Base-by-base conservation (phyloP, 2,888 invertebrate genomes). In the Drosophila greeni region DNA sequence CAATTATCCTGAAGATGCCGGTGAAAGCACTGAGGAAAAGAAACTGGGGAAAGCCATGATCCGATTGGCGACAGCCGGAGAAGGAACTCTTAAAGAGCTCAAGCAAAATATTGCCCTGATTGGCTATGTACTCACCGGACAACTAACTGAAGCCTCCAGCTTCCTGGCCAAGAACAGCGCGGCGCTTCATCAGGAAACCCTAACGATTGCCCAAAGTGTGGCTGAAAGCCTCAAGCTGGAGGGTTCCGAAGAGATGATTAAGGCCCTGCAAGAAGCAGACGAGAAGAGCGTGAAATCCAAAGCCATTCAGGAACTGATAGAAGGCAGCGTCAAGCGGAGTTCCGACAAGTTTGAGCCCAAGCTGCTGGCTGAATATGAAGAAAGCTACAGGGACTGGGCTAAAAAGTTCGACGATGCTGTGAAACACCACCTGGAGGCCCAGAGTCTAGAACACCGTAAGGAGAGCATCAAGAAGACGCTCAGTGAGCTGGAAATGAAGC, bases 1-100 rank as follows among this genome's bases (percentile, higher is more conserved):
- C 79, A 96, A 97, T 86, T 93, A 94, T 86, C 94, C 94, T 89
- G 94, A 95, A 84, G 97, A 98, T 88, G 96, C 97, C 89, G 97
- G 97, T 88, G 90, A 97, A 20, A 91, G 88, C 64, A 93, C 84
- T 0, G 57, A 81, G n/a, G 74, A 75, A 16, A 66, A 72, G 45
- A 33, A 65, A n/a, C 40, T 76, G 3, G 79, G 68, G 1, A 54
- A 61, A 8, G 49, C 72, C 3, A 66, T 78, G n/a, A 54, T 70
- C 5, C 76, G 71, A 51, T 29, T 76, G 1, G 53, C 49, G 1
- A 51, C 45, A 6, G 42, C 20, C 0, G 45, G 24, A 24, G 47
- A 40, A 23, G 70, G 61, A 2, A 3, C 39, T 26, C 81, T 86
- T 61, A 83, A 89, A 68, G 83, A 89, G 56, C 90, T 92, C 72